Base-by-base conservation (phyloP, 2,113 vertebrate genomes). In the Burhinus oedicnemus region DNA sequence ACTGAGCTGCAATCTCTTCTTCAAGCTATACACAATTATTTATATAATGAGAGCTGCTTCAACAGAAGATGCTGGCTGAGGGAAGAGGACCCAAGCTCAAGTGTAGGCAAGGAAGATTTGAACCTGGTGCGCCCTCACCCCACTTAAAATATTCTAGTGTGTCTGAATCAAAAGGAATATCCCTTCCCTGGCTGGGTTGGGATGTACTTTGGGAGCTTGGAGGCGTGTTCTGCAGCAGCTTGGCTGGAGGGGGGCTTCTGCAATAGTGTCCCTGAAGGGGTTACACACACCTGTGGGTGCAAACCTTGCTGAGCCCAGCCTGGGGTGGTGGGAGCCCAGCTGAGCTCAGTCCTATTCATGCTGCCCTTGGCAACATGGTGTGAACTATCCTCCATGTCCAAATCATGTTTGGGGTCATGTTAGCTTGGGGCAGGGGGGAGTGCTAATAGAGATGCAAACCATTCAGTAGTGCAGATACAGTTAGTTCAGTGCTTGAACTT, bases 231-330 rank as follows among this genome's bases (percentile, higher is more conserved):
- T 29, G 18, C 29, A 49, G 49, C 14, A 49, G 7, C 20, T 51
- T 25, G 40, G 44, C 29, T 54, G 49, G 16, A 44, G 7, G 44
- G 60, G 32, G 65, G 3, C 11, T 16, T 45, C 42, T 2, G 1
- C 1, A 1, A 1, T 1, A 15, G 25, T 36, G 11, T 54, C 23
- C 27, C 27, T 8, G 14, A 51, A 17, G 21, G 44, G 9, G 13
- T 40, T 14, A 6, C 2, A 0, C 11, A 8, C 3, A 5, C 8
- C 11, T 29, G 21, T 9, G 57, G 5, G 20, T 42, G 32, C 23
- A 76, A 71, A 36, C 18, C 16, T 18, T 34, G 52, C 30, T 38
- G 65, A 83, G 29, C 47, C 47, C 60, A 45, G 52, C 42, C 32
- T 51, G n/a, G 45, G 40, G 47, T 20, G 47, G 47, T 21, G 47